Evolutionary conservation across 2,113 vertebrate genomes (phyloP).

Genomic region (Brienomyrus longianalis): DNA sequence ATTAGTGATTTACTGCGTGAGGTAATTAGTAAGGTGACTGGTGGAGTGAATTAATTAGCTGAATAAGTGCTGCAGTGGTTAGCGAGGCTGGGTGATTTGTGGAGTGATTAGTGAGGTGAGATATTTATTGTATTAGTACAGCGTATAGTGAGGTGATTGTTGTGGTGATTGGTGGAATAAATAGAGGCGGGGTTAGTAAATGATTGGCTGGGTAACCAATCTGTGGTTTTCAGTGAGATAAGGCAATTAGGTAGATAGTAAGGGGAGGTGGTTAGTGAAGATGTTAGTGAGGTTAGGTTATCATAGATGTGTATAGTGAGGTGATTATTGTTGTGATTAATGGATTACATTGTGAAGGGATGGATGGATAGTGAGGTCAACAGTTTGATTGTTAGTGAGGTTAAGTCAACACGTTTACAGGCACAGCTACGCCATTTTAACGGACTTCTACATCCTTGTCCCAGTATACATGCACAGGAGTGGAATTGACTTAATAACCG

Average conservation of each 20-base stretch:
- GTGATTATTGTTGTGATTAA: neutral
- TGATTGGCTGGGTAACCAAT: neutral
- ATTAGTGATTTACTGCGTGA: neutral
- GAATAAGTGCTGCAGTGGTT: neutral
- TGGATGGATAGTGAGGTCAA: neutral
- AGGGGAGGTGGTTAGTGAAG: neutral
- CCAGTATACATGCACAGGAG: no score
- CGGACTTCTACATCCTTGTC: no score
- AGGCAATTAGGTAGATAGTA: neutral
- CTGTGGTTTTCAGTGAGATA: neutral
- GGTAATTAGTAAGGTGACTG: conserved; percentile 1
- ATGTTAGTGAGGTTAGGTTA: neutral
- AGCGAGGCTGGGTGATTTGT: neutral
- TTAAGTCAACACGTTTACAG: neutral
- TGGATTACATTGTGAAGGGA: neutral
- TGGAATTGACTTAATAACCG: no score
- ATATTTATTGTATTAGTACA: neutral
- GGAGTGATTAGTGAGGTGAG: neutral
- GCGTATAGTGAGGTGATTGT: neutral
- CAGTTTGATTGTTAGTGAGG: neutral
- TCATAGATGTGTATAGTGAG: neutral
- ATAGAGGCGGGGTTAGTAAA: neutral
- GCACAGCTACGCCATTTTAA: no score
- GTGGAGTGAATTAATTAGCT: neutral
- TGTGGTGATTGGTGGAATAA: neutral